phyloP scores from a whole-genome alignment of 1,140 invertebrate genomes.

The Drusus annulatus region DNA sequence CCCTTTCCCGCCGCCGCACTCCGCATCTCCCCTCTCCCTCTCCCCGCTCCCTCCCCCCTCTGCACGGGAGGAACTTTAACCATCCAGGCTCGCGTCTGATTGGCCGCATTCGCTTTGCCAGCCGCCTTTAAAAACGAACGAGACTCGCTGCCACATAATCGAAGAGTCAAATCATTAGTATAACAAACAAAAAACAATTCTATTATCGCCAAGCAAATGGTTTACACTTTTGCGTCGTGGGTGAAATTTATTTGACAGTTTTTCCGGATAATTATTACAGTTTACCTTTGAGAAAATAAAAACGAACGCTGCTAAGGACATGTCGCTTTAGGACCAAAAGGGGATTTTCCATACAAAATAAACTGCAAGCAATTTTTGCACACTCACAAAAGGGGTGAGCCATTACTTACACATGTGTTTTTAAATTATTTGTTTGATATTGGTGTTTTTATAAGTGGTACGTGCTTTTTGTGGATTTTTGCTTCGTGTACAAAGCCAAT shows the following conservation, averaged over 20 bases:
- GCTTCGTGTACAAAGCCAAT: constrained; percentile 17
- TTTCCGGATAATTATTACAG: neutral
- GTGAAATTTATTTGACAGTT: neutral
- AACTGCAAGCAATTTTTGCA: neutral
- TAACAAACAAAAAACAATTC: neutral
- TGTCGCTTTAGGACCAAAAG: neutral
- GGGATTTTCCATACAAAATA: neutral
- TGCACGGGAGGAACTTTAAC: constrained; percentile 63
- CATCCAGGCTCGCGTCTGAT: constrained; percentile 46
- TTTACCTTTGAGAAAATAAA: neutral
- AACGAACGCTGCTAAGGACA: constrained; percentile 1
- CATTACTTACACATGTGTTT: neutral
- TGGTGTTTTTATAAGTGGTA: neutral
- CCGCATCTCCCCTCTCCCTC: constrained; percentile 60
- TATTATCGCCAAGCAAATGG: neutral
- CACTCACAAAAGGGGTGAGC: neutral
- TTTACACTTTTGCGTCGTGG: neutral
- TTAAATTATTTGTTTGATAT: neutral
- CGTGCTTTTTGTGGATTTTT: neutral
- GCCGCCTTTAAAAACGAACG: constrained; percentile 20
- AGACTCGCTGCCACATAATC: neutral
- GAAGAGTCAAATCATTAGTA: neutral
- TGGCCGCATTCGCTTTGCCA: constrained; percentile 20
- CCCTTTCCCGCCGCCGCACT: constrained; percentile 59
- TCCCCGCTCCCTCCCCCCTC: constrained; percentile 64